Percentiles rank a stretch among this genome's conserved stretches.
These are phyloP conservation scores for Volucella inflata DNA, from an alignment of 2,888 invertebrate genomes.

Conservation along the genomic window DNA sequence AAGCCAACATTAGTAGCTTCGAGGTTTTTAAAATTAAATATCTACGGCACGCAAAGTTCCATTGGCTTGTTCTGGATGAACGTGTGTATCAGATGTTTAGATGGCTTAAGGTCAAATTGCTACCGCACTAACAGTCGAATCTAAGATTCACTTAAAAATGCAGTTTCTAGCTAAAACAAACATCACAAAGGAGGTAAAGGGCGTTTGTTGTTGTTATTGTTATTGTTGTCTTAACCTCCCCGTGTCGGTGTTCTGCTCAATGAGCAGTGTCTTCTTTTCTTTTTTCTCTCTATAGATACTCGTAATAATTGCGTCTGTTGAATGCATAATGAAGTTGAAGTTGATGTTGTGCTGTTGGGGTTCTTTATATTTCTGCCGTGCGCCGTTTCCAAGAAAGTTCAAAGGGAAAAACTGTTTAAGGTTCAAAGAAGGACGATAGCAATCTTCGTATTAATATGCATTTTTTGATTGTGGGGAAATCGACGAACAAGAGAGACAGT, in stretches of 20 bases:
- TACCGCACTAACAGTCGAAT: conserved; percentile 21
- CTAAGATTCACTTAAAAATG: conserved; percentile 42
- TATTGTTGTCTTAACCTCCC: conserved; percentile 17
- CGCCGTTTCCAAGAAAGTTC: conserved; percentile 44
- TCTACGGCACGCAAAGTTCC: conserved; percentile 68
- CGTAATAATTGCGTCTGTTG: conserved; percentile 61
- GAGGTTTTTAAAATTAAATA: conserved; percentile 61
- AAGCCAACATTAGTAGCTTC: conserved; percentile 23
- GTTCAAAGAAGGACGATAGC: conserved; percentile 56
- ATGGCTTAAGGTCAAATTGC: conserved; percentile 63
- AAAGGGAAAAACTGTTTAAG: conserved; percentile 48
- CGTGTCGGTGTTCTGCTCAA: conserved; percentile 34
- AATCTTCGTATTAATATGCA: conserved; percentile 33
- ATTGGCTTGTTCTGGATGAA: conserved; percentile 25
- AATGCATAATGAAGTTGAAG: conserved; percentile 56
- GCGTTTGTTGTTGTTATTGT: conserved; percentile 7
- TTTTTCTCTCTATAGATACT: conserved; percentile 23
- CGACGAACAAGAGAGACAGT: background rate
- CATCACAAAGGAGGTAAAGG: conserved; percentile 38
- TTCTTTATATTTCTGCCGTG: conserved; percentile 4
- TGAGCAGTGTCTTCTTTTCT: conserved; percentile 27
- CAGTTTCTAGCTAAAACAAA: conserved; percentile 62
- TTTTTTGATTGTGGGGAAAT: background rate
- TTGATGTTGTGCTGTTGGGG: no score
- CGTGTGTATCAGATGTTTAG: conserved; percentile 10